Evolutionary conservation across 2,888 invertebrate species (phyloP).

Genomic region (Trichopoda pennipes): DNA sequence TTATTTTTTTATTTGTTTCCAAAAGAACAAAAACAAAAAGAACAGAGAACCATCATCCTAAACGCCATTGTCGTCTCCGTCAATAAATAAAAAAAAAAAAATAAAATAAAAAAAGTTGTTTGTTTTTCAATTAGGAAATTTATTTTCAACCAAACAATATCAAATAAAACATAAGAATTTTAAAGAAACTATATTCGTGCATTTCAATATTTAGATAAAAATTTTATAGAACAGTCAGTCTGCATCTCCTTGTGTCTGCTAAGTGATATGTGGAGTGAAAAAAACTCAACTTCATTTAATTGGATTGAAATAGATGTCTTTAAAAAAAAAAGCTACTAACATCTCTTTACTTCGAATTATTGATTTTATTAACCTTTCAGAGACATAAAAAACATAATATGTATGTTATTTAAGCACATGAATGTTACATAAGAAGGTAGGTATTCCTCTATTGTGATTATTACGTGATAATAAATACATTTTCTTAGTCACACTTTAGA

Average conservation of each 20-base stretch:
- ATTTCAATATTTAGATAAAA: background rate
- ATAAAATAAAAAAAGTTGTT: slow-evolving; percentile 24
- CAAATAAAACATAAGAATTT: slow-evolving; percentile 30
- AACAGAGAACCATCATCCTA: background rate
- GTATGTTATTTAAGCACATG: background rate
- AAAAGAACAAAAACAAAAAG: slow-evolving; percentile 4
- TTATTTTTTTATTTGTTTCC: slow-evolving; percentile 5
- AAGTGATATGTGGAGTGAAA: slow-evolving; percentile 15
- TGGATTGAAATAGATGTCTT: slow-evolving; percentile 19
- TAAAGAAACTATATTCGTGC: background rate
- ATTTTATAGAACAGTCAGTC: slow-evolving; percentile 12
- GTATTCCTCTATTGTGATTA: too few relatives aligned
- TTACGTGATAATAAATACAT: too few relatives aligned
- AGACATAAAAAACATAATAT: slow-evolving; percentile 33
- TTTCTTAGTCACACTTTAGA: too few relatives aligned
- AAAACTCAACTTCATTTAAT: background rate
- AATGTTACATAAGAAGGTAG: background rate
- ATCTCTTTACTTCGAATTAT: slow-evolving; percentile 12
- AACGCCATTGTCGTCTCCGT: slow-evolving; percentile 2
- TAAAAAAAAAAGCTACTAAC: slow-evolving; percentile 38
- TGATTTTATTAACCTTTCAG: slow-evolving; percentile 52
- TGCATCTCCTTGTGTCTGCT: slow-evolving; percentile 29
- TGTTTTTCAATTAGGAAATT: slow-evolving; percentile 53
- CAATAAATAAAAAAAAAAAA: slow-evolving; percentile 4
- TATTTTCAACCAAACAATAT: slow-evolving; percentile 47